Evolutionary conservation across 2,888 invertebrate genomes (phyloP).

Genomic region (Anagyrus pseudococci): DNA sequence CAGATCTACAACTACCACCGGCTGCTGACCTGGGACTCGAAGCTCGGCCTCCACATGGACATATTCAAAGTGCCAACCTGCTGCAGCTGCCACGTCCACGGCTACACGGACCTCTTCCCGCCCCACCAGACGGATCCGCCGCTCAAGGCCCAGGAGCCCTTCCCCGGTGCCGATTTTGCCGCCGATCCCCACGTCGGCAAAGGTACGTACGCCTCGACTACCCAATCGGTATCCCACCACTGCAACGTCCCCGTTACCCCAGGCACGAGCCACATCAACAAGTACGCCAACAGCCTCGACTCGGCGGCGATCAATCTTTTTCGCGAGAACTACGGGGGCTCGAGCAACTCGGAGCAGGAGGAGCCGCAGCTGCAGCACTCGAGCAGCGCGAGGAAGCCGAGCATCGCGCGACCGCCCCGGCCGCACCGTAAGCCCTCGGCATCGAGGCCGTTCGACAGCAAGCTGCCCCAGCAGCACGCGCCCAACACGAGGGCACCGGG

Average conservation of each 20-base stretch:
- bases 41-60: constrained; percentile 81
- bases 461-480: constrained; percentile 58
- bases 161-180: constrained; percentile 66
- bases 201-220: constrained; percentile 21
- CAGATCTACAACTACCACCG: constrained; percentile 87
- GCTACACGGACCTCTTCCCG: constrained; percentile 74
- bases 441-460: constrained; percentile 53
- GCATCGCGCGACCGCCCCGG: constrained; percentile 50
- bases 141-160: constrained; percentile 65
- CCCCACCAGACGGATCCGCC: constrained; percentile 67
- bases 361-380: constrained; percentile 31
- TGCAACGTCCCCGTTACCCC: neutral
- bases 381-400: constrained; percentile 33
- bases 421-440: constrained; percentile 51
- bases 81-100: constrained; percentile 83
- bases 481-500: constrained; percentile 59
- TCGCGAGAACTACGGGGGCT: constrained; percentile 29
- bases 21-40: constrained; percentile 81
- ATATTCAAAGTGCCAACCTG: constrained; percentile 86
- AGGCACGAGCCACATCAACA: constrained; percentile 24
- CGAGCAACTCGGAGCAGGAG: constrained; percentile 39
- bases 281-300: constrained; percentile 34
- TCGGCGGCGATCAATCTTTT: constrained; percentile 28
- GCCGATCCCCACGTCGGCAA: constrained; percentile 29
- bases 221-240: no score